phyloP scores from a whole-genome alignment of 2,888 invertebrate species.

The Rotaria macrura region DNA sequence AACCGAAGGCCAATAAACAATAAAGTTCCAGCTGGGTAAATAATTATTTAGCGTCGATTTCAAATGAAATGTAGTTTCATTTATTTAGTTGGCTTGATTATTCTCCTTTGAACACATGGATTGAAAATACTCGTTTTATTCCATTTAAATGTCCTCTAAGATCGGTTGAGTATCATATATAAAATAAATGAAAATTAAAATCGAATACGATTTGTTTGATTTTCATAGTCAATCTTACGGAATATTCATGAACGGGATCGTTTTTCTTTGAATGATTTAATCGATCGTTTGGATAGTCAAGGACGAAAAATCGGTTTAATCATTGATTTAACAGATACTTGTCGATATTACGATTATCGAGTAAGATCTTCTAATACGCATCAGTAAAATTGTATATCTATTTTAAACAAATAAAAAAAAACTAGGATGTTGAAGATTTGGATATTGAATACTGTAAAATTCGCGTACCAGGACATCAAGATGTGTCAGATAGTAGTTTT shows the following conservation, averaged over 20 bases:
- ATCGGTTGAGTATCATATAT: background rate
- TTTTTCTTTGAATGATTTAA: background rate
- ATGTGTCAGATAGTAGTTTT: background rate
- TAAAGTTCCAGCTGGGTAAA: background rate
- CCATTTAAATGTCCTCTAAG: constrained; percentile 27
- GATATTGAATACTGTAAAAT: constrained; percentile 4
- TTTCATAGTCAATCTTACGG: background rate
- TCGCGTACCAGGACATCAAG: background rate
- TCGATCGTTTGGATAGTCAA: background rate
- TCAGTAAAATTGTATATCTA: background rate
- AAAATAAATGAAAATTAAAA: background rate
- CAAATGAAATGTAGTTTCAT: background rate
- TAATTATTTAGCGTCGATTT: background rate
- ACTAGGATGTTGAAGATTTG: constrained; percentile 3
- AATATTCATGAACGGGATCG: background rate
- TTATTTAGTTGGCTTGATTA: constrained; percentile 13
- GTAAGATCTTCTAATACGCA: background rate
- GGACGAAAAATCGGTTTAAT: constrained; percentile 9
- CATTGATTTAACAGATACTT: constrained; percentile 29
- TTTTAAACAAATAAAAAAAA: too few relatives aligned
- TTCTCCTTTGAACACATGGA: background rate
- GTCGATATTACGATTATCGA: constrained; percentile 22
- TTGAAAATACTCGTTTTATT: background rate
- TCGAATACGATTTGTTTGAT: background rate
- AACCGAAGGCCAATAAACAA: background rate